Conservation (phyloP, 1,140 invertebrate species). For the Pogonomyrmex barbatus region DNA sequence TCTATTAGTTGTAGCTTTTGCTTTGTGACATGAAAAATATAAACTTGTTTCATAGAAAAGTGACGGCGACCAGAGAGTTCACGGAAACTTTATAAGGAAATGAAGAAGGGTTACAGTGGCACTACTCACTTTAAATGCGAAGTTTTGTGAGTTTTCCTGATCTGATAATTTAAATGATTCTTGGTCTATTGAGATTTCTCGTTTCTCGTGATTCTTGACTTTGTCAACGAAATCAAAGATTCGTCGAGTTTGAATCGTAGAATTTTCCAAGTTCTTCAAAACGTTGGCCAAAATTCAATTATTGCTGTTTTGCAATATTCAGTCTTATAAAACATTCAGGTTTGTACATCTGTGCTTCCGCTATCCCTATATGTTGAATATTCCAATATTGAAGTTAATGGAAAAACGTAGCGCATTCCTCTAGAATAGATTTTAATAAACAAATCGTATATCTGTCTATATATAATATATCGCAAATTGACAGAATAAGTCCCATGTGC, state of each 20-base stretch:
- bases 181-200: conserved; percentile 10
- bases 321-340: not conserved
- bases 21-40: not conserved
- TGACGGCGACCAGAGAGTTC: not conserved
- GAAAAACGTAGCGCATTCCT: not conserved
- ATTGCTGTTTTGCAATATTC: conserved; percentile 3
- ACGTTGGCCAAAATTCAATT: conserved; percentile 1
- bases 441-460: not conserved
- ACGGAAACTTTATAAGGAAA: conserved; percentile 37
- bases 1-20: not conserved
- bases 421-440: not conserved
- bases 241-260: conserved; percentile 19
- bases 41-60: not conserved
- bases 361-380: not conserved
- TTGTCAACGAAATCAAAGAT: conserved; percentile 39
- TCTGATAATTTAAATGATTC: conserved; percentile 59
- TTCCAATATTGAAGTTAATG: not conserved
- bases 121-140: conserved; percentile 26
- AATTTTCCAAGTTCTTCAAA: conserved; percentile 33
- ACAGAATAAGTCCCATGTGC: not conserved
- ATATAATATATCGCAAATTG: not conserved
- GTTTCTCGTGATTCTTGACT: conserved; percentile 15
- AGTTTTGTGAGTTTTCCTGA: conserved; percentile 45
- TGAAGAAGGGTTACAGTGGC: not conserved
- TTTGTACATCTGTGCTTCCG: not conserved